phyloP scores from a whole-genome alignment of 2,888 invertebrate genomes.

The Pimpla rufipes region DNA sequence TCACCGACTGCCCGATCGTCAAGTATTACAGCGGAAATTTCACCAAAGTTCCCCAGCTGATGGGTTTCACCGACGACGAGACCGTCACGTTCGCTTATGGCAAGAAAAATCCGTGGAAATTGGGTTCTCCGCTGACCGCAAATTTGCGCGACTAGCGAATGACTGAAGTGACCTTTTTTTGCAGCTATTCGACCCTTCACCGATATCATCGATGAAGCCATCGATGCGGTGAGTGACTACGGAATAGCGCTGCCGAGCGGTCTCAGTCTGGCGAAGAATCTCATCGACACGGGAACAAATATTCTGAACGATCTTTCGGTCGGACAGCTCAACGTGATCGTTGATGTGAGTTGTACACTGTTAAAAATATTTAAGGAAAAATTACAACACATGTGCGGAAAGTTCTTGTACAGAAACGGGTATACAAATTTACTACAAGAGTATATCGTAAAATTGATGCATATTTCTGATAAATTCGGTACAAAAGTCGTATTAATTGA shows the following conservation, averaged over 20 bases:
- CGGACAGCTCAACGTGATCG: neutral
- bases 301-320: neutral
- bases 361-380: too few relatives aligned
- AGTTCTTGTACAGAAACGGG: too few relatives aligned
- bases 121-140: neutral
- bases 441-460: too few relatives aligned
- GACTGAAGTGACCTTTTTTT: neutral
- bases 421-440: too few relatives aligned
- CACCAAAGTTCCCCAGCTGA: conserved; percentile 86
- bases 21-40: conserved; percentile 85
- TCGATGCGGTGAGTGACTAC: neutral
- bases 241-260: conserved; percentile 27
- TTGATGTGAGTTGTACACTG: conserved; percentile 22
- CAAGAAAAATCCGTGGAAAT: conserved; percentile 26
- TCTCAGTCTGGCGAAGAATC: neutral
- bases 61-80: conserved; percentile 86
- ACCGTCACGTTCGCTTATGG: conserved; percentile 51
- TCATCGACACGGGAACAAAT: neutral
- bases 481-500: too few relatives aligned
- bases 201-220: neutral
- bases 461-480: too few relatives aligned
- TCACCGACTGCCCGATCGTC: conserved; percentile 85
- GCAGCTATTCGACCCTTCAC: conserved; percentile 19
- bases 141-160: neutral
- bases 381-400: too few relatives aligned